Evolutionary conservation across 2,888 invertebrate species (phyloP).

Genomic region (Callosobruchus maculatus): DNA sequence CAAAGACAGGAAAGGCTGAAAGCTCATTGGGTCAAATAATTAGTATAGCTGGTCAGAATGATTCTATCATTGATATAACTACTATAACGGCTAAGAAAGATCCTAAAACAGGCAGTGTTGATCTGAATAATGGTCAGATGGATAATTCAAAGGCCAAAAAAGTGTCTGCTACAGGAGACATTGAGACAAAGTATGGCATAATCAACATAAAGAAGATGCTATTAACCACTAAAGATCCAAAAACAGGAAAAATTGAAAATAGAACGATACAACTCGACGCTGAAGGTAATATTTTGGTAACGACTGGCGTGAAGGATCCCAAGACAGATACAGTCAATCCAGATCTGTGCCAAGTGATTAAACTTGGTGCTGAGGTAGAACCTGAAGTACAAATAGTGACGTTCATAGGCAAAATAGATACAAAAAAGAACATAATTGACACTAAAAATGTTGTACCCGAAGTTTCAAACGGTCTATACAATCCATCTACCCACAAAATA

Average conservation of each 20-base stretch:
- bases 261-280: conserved; percentile 54
- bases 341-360: conserved; percentile 62
- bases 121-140: conserved; percentile 62
- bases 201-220: conserved; percentile 49
- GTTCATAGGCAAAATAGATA: conserved; percentile 65
- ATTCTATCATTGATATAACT: conserved; percentile 57
- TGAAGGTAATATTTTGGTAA: conserved; percentile 44
- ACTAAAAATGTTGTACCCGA: conserved; percentile 65
- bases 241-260: conserved; percentile 57
- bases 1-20: conserved; percentile 58
- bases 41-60: conserved; percentile 57
- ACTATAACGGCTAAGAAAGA: conserved; percentile 66
- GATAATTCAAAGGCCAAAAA: conserved; percentile 68
- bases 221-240: conserved; percentile 53
- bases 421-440: conserved; percentile 68
- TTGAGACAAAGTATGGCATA: conserved; percentile 68
- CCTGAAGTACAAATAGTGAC: conserved; percentile 70
- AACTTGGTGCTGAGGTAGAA: conserved; percentile 62
- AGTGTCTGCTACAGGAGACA: conserved; percentile 64
- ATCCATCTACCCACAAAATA: conserved; percentile 66
- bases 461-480: conserved; percentile 65
- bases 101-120: conserved; percentile 60
- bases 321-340: conserved; percentile 62
- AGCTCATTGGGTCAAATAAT: conserved; percentile 58
- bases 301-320: conserved; percentile 56